Evolutionary conservation across 2,888 invertebrate species (phyloP), one percentile per base, ranked within the genome.

Genomic region (Liposcelis brunnea): DNA sequence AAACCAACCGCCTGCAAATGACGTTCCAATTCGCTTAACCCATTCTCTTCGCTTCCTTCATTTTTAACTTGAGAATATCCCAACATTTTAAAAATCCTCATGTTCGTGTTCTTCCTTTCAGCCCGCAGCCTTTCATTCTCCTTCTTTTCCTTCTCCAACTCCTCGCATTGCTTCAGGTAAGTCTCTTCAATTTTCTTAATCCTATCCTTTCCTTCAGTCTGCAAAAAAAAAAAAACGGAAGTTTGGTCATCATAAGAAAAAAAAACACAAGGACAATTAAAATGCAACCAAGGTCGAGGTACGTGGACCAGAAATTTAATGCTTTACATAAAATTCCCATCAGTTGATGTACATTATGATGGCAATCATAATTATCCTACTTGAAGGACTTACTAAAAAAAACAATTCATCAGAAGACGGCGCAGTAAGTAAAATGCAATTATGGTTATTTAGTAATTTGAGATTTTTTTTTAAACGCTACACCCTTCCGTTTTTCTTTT

Each of bases 1-100:
- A 80, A 76, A 16, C 80, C 76, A 2, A 71, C 70, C 2, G 67
- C 77, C 52, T 81, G 64, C 34, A 84, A 74, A 43, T 83, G 66
- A 55, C 78, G 75, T 15, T 54, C 51, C 26, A 52, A 37, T 45
- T 49, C 49, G 21, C 47, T 42, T 31, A 52, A 44, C 44, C 11
- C 48, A 36, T 37, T 45, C 45, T 31, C 43, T 44, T 34, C 16
- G 15, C 34, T 45, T 44, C 26, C 43, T 44, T 34, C 16, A 11
- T 36, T 49, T 47, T 7, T 47, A 49, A 35, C 44, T 49, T n/a
- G 38, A 38, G 21, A 44, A 38, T 16, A 47, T 45, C 31, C 42
- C 31, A 14, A 46, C 47, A 34, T 50, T 50, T 33, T 50, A 49
- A 6, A 50, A 33, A 42, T 43, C 34, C 38, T 46, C 44, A 18